Evolutionary conservation across 2,888 invertebrate genomes (phyloP).

Genomic region (Heteromyza rotundicornis): DNA sequence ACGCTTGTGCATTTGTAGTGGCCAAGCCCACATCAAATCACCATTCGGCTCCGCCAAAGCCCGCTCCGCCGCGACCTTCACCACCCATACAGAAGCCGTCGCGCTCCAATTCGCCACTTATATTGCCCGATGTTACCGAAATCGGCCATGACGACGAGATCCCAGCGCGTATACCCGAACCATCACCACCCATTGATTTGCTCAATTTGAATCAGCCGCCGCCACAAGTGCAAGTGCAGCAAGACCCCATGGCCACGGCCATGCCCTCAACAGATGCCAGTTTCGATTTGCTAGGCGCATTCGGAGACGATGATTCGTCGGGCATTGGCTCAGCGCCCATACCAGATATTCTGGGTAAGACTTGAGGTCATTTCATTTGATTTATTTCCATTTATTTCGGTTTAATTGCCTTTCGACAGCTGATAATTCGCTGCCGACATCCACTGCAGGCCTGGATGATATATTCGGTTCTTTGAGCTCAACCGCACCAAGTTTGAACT

Average conservation of each 20-base stretch:
- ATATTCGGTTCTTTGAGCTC: slow-evolving; percentile 67
- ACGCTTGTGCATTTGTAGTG: slow-evolving; percentile 43
- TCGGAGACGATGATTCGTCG: slow-evolving; percentile 57
- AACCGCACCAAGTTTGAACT: slow-evolving; percentile 37
- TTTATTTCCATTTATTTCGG: slow-evolving; percentile 36
- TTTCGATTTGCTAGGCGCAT: slow-evolving; percentile 69
- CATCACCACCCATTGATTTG: slow-evolving; percentile 65
- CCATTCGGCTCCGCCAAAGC: slow-evolving; percentile 52
- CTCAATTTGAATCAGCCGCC: slow-evolving; percentile 64
- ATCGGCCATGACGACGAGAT: slow-evolving; percentile 39
- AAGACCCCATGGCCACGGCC: slow-evolving; percentile 48
- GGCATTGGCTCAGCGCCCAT: slow-evolving; percentile 55
- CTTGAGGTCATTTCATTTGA: background rate
- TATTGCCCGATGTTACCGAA: slow-evolving; percentile 58
- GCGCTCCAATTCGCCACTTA: slow-evolving; percentile 42
- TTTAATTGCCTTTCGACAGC: too few relatives aligned
- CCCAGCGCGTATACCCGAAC: slow-evolving; percentile 53
- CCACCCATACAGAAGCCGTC: slow-evolving; percentile 39
- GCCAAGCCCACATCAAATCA: slow-evolving; percentile 62
- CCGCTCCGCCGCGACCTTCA: slow-evolving; percentile 45
- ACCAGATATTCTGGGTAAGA: slow-evolving; percentile 55
- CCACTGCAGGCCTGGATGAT: slow-evolving; percentile 66
- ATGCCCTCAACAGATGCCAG: slow-evolving; percentile 62
- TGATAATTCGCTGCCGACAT: slow-evolving; percentile 44
- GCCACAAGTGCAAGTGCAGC: slow-evolving; percentile 37